A percentile compares a stretch with the other conserved stretches of the same genome.
These are phyloP conservation scores for Telenomus remus DNA, from an alignment of 1,140 invertebrate species.

Conservation along the genomic window DNA sequence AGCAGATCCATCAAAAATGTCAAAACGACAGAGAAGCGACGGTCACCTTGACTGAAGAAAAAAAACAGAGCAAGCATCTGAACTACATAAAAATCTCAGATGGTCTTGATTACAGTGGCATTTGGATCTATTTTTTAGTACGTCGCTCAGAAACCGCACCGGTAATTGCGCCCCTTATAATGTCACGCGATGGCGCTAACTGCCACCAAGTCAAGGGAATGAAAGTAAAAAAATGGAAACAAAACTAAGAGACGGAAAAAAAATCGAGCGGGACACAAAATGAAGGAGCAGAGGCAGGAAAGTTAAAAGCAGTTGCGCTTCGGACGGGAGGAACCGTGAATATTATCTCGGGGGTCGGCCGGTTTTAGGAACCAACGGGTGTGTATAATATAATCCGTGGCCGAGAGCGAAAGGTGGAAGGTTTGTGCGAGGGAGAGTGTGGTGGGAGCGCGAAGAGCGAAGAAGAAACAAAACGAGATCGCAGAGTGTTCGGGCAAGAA, in stretches of 20 bases:
- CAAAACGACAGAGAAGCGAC: constrained; percentile 6
- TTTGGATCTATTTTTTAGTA: constrained; percentile 21
- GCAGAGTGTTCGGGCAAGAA: constrained; percentile 2
- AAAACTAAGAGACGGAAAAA: neutral
- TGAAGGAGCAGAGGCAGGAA: constrained; percentile 13
- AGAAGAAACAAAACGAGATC: constrained; percentile 11
- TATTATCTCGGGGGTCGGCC: constrained; percentile 57
- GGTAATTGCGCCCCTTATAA: constrained; percentile 34
- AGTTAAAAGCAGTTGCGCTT: constrained; percentile 53
- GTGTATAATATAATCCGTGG: constrained; percentile 66
- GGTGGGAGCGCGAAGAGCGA: constrained; percentile 13
- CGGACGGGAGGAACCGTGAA: constrained; percentile 61
- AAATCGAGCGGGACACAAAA: constrained; percentile 26
- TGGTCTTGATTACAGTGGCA: constrained; percentile 23
- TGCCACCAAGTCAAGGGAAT: constrained; percentile 2
- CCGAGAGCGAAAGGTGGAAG: constrained; percentile 58
- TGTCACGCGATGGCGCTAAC: constrained; percentile 48
- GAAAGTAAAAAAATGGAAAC: constrained; percentile 3
- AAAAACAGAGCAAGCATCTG: neutral
- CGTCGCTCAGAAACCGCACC: constrained; percentile 2
- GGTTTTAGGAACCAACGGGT: constrained; percentile 57
- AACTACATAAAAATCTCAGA: too few species aligned
- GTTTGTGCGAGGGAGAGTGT: constrained; percentile 8
- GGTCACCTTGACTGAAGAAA: neutral
- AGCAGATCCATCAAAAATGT: constrained; percentile 11